Evolutionary conservation across 2,113 vertebrate genomes (phyloP).

Genomic region (Nothocercus julius): DNA sequence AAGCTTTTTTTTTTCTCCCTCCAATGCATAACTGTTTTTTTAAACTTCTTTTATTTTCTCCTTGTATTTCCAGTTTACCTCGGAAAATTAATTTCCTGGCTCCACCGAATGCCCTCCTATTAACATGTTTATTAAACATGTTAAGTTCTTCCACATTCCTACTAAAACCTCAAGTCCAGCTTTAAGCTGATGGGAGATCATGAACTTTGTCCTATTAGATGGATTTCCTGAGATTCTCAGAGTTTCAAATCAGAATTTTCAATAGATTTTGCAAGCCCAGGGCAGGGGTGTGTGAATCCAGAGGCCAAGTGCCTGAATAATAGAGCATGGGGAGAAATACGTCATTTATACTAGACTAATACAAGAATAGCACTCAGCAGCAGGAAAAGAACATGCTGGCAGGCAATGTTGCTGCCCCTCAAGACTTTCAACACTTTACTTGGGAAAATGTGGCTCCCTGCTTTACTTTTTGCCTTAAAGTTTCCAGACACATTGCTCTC

Average conservation of each 20-base stretch:
- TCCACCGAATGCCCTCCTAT: background rate
- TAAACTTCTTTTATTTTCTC: background rate
- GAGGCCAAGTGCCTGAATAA: background rate
- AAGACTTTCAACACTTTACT: background rate
- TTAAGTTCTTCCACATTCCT: background rate
- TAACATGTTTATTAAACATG: background rate
- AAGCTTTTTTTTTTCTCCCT: background rate
- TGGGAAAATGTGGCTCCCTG: background rate
- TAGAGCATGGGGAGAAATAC: background rate
- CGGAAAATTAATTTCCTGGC: background rate
- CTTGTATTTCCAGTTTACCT: background rate
- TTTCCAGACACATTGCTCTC: background rate
- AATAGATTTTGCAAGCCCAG: background rate
- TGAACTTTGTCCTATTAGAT: background rate
- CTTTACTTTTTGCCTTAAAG: background rate
- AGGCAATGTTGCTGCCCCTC: background rate
- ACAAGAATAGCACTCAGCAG: background rate
- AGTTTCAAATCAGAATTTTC: background rate
- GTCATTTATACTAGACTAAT: background rate
- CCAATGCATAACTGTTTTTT: background rate
- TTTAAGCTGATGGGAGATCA: background rate
- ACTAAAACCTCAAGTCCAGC: background rate
- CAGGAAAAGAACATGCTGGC: background rate
- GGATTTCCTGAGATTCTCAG: background rate
- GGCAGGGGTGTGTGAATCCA: background rate